Conservation (phyloP, 1,140 invertebrate genomes). For the Argopecten irradians region DNA sequence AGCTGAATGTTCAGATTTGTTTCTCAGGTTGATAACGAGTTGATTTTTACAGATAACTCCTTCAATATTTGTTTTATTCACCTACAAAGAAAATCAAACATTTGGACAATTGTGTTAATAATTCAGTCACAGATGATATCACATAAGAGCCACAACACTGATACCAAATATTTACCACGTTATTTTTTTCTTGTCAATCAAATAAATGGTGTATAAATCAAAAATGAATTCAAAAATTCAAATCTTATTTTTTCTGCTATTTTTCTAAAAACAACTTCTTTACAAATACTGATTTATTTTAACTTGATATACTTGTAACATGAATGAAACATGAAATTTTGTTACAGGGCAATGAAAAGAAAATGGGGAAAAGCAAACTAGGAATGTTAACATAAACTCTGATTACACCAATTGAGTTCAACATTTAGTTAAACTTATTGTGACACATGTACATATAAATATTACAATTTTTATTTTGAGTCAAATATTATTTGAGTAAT, state of each 20-base stretch:
- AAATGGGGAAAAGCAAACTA: constrained; percentile 7
- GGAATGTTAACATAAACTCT: background rate
- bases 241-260: too few species aligned
- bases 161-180: too few species aligned
- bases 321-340: constrained; percentile 25
- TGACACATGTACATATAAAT: background rate
- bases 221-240: too few species aligned
- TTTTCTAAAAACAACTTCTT: too few species aligned
- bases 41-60: background rate
- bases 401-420: background rate
- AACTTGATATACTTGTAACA: too few species aligned
- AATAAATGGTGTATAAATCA: too few species aligned
- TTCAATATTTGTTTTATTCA: background rate
- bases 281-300: too few species aligned
- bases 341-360: constrained; percentile 23
- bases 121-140: too few species aligned
- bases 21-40: background rate
- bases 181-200: too few species aligned
- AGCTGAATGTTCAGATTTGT: background rate
- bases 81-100: background rate
- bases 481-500: background rate
- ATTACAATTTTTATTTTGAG: background rate
- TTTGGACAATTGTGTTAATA: too few species aligned
- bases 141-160: too few species aligned
- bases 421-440: background rate